These are phyloP conservation scores for Ptychobarbus kaznakovi DNA, from an alignment of 2,797 vertebrate species.

Conservation along the genomic window DNA sequence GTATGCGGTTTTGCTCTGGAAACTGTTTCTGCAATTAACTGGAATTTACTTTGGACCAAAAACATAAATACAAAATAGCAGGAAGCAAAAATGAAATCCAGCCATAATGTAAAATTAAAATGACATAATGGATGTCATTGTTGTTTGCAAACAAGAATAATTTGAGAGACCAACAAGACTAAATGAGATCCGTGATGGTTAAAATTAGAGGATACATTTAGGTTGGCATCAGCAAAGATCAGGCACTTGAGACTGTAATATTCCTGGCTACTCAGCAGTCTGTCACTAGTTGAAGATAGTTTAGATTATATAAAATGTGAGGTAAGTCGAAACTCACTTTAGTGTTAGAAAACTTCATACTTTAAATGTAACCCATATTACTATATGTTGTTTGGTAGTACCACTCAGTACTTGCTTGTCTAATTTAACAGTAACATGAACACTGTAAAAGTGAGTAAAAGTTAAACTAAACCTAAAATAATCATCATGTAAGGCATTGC, in stretches of 20 bases:
- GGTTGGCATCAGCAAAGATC: not conserved
- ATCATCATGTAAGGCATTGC: not conserved
- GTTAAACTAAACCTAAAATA: not conserved
- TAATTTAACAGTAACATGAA: not conserved
- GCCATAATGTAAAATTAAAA: not conserved
- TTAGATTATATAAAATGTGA: not conserved
- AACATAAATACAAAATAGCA: not conserved
- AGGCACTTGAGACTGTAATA: not conserved
- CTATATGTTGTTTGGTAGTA: not conserved
- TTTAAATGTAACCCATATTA: not conserved
- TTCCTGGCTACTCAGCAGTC: not conserved
- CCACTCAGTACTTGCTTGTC: not conserved
- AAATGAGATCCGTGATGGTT: not conserved
- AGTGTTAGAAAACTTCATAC: not conserved
- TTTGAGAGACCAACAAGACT: not conserved
- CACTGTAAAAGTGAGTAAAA: not conserved
- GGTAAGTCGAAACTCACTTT: not conserved
- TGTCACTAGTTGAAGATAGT: not conserved
- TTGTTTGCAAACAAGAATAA: no score
- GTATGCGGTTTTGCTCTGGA: not conserved
- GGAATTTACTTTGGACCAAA: not conserved
- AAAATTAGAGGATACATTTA: not conserved
- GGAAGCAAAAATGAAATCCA: not conserved
- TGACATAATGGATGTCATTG: no score
- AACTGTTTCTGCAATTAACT: not conserved